Base-by-base conservation (phyloP, 2,888 invertebrate genomes). In the Gastracanthus pulcherrimus region DNA sequence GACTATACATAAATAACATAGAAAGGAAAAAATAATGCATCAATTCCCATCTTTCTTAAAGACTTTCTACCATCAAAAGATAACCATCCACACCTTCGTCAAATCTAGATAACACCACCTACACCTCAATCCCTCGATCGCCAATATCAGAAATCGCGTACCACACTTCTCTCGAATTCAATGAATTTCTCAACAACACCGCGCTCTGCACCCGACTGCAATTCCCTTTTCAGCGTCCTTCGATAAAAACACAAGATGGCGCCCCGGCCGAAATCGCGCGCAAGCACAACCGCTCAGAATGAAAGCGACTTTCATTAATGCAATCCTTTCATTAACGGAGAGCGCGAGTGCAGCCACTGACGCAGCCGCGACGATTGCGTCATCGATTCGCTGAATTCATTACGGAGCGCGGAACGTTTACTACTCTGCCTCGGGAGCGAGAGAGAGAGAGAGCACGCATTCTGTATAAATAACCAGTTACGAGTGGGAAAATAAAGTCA, bases 291-390 rank as follows among this genome's bases (percentile, higher is more conserved):
- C 19, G 16, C 60, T 29, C 19, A 62, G 60, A 66, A 75, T 75
- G 60, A 75, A 69, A 60, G 51, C 31, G 60, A 26, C 69, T 75
- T 69, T 75, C 75, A 69, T 80, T 75, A 75, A 75, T 51, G 75
- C 58, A 69, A 75, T 75, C 60, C 69, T 80, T 80, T 69, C 69
- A 80, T 76, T 69, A 76, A 76, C 29, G n/a, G 55, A n/a, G 36
- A 9, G 11, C n/a, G n/a, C 48, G 51, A 3, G 51, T 29, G 29
- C 58, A 58, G 19, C 6, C 58, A 19, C 13, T n/a, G 7, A 26
- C 13, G 55, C 19, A 23, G n/a, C 16, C 0, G 55, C 29, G 36
- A 34, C 70, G n/a, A 36, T 78, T 78, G 41, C 66, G 55, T 66
- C 51, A 78, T 38, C 66, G 66, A 66, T 70, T 62, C 48, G n/a